A percentile compares a stretch with the other conserved stretches of the same genome.
Conservation (phyloP, 2,888 invertebrate genomes). For the Dynastes maya region DNA sequence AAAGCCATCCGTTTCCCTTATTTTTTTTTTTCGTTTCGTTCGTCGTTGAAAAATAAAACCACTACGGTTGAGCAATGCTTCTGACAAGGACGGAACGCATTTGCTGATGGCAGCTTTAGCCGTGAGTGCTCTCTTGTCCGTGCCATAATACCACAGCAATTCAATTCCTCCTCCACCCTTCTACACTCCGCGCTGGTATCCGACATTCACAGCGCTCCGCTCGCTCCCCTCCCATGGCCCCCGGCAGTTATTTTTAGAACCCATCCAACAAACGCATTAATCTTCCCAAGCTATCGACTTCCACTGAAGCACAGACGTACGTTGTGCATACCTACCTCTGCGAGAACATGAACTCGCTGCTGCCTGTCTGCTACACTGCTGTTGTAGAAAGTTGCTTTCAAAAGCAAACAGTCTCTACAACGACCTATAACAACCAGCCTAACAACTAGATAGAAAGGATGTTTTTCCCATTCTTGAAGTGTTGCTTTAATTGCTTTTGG, state of each 20-base stretch:
- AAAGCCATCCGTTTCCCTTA: slow-evolving; percentile 15
- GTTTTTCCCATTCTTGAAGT: background rate
- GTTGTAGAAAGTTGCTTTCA: slow-evolving; percentile 27
- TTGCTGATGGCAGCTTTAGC: slow-evolving; percentile 42
- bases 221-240: background rate
- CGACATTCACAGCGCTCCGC: background rate
- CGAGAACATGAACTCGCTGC: slow-evolving; percentile 33
- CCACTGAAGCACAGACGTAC: slow-evolving; percentile 41
- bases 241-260: slow-evolving; percentile 38
- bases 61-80: slow-evolving; percentile 29
- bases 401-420: slow-evolving; percentile 11
- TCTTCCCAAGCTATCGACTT: slow-evolving; percentile 48
- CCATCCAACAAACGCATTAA: slow-evolving; percentile 42
- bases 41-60: slow-evolving; percentile 33
- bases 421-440: slow-evolving; percentile 1
- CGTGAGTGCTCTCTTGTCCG: slow-evolving; percentile 28
- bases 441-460: background rate
- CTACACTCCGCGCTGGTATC: slow-evolving; percentile 14
- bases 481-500: slow-evolving; percentile 15
- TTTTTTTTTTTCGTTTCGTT: slow-evolving; percentile 24
- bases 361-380: slow-evolving; percentile 15
- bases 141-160: slow-evolving; percentile 14
- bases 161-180: slow-evolving; percentile 15
- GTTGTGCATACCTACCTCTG: slow-evolving; percentile 8
- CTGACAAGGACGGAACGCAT: slow-evolving; percentile 30